A percentile compares a stretch with the other conserved stretches of the same genome.
Conservation (phyloP, 1,140 invertebrate genomes). For the Pogonognathellus flavescens region DNA sequence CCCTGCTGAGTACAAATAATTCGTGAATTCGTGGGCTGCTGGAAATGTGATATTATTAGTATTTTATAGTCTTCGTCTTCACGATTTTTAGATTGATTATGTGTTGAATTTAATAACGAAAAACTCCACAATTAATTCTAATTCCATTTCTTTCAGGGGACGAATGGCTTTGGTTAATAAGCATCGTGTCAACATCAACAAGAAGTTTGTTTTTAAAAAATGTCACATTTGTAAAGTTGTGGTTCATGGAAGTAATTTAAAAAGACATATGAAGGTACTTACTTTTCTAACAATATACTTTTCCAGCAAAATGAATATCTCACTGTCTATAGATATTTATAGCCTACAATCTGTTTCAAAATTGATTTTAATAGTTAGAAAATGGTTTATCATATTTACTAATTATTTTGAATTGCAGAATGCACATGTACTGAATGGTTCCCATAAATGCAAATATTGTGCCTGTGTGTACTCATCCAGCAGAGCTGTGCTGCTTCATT, state of each 20-base stretch:
- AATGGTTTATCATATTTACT: no score
- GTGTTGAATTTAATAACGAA: no score
- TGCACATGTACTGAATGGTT: neutral
- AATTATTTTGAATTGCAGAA: neutral
- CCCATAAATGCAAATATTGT: neutral
- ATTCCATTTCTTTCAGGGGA: neutral
- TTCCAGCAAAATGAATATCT: no score
- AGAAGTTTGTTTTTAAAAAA: neutral
- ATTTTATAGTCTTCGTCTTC: no score
- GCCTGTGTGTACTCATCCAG: neutral
- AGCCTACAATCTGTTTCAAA: no score
- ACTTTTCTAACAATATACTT: no score
- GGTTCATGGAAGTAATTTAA: neutral
- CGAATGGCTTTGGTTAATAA: neutral
- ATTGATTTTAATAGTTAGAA: neutral
- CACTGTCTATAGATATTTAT: no score
- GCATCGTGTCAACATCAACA: neutral
- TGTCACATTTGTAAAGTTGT: neutral
- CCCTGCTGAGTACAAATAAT: neutral
- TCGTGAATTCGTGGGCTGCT: no score
- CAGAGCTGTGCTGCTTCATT: neutral
- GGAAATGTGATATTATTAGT: neutral
- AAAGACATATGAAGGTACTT: constrained; percentile 7
- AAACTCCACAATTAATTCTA: no score
- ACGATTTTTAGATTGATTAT: no score